Conservation (phyloP, 2,888 invertebrate genomes). For the Oxytorus armatus region DNA sequence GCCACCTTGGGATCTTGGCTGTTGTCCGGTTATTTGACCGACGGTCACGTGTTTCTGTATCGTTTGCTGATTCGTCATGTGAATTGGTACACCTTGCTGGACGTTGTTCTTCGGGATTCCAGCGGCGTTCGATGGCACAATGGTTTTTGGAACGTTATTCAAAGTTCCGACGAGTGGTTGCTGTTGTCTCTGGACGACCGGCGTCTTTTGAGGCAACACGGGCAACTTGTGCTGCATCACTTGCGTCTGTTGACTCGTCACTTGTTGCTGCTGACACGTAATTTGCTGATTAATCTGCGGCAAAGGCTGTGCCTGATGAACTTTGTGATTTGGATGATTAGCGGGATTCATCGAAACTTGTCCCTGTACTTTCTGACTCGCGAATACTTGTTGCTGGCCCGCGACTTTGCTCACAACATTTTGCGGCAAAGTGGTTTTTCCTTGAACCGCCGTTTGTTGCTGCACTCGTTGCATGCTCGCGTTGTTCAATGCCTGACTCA, state of each 20-base stretch:
- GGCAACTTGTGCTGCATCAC: conserved; percentile 73
- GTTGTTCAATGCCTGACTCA: conserved; percentile 74
- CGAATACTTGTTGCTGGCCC: conserved; percentile 66
- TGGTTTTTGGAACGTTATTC: conserved; percentile 76
- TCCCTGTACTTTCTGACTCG: conserved; percentile 75
- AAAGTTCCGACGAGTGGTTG: conserved; percentile 55
- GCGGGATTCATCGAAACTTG: conserved; percentile 65
- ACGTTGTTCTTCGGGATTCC: conserved; percentile 73
- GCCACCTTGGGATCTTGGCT: conserved; percentile 68
- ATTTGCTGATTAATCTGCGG: conserved; percentile 60
- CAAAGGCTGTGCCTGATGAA: conserved; percentile 67
- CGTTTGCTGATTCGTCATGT: conserved; percentile 43
- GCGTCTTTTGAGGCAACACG: conserved; percentile 73
- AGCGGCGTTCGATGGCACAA: conserved; percentile 58
- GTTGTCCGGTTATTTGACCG: conserved; percentile 46
- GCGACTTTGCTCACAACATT: conserved; percentile 59
- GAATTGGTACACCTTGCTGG: too few species aligned
- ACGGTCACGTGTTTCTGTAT: conserved; percentile 47
- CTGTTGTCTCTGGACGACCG: conserved; percentile 72
- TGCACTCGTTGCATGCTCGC: conserved; percentile 74
- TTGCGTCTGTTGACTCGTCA: conserved; percentile 59
- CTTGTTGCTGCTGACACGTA: conserved; percentile 41
- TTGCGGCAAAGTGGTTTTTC: conserved; percentile 67
- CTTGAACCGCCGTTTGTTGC: conserved; percentile 68
- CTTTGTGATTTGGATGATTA: conserved; percentile 73